These are phyloP conservation scores for Zaprionus davidi DNA, from an alignment of 1,140 invertebrate species.

Conservation along the genomic window DNA sequence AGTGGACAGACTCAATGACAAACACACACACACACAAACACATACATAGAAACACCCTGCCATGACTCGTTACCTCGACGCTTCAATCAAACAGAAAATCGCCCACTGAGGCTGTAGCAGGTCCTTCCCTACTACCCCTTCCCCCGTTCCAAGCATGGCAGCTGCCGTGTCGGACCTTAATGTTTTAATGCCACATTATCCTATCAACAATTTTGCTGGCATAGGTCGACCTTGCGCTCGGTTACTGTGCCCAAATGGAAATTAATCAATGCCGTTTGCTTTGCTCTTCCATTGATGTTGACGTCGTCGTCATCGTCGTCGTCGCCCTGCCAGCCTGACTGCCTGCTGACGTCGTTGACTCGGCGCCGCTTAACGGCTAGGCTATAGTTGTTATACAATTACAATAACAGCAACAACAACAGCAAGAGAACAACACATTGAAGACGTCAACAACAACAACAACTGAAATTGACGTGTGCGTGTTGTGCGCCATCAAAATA, in stretches of 20 bases:
- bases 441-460: conserved; percentile 39
- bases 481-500: conserved; percentile 74
- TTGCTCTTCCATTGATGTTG: conserved; percentile 54
- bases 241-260: conserved; percentile 68
- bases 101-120: conserved; percentile 4
- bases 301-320: neutral
- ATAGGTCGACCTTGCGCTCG: conserved; percentile 59
- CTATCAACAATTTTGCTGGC: conserved; percentile 67
- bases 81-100: conserved; percentile 37
- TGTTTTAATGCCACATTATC: conserved; percentile 76
- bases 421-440: conserved; percentile 1
- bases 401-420: conserved; percentile 21
- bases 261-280: conserved; percentile 79
- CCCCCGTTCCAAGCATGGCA: neutral
- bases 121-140: neutral
- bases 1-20: conserved; percentile 31
- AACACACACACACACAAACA: conserved; percentile 23
- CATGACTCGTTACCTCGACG: conserved; percentile 29
- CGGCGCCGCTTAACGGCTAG: conserved; percentile 48
- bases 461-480: conserved; percentile 48
- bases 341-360: conserved; percentile 56
- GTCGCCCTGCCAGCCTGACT: neutral
- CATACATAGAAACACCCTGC: conserved; percentile 16
- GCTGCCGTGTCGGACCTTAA: conserved; percentile 55
- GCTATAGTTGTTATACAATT: conserved; percentile 41